Conservation (phyloP, 2,888 invertebrate species). For the Harpalus rubripes region DNA sequence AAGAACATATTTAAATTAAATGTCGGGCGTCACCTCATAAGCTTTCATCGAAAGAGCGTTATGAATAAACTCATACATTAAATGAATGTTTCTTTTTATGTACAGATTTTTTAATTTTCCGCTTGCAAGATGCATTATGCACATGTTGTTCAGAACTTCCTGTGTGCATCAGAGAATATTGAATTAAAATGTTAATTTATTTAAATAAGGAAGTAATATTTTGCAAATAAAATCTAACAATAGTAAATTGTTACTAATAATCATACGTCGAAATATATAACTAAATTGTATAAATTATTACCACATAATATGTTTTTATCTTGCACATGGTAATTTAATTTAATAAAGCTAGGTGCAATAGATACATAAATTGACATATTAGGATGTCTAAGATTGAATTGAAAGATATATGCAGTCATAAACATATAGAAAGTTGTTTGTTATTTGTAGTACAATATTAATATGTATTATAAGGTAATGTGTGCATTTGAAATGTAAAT, state of each 20-base stretch:
- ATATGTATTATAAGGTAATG: no score
- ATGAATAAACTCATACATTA: no score
- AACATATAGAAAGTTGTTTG: neutral
- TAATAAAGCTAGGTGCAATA: neutral
- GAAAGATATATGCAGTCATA: neutral
- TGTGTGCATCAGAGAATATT: slow-evolving; percentile 2
- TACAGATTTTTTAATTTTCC: neutral
- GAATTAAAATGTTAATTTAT: slow-evolving; percentile 7
- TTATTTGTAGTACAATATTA: neutral
- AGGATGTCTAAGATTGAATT: neutral
- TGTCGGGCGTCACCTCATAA: no score
- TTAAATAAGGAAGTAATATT: slow-evolving; percentile 7
- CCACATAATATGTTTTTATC: neutral
- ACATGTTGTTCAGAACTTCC: neutral
- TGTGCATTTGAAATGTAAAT: no score
- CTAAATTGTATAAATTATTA: neutral
- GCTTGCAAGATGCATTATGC: neutral
- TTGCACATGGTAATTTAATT: neutral
- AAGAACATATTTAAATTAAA: no score
- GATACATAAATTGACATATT: neutral
- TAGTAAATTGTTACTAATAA: neutral
- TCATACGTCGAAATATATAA: neutral
- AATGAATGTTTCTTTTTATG: neutral
- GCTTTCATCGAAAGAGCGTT: no score
- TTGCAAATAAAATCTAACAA: neutral